These are phyloP conservation scores for Hirundo rustica DNA, from an alignment of 2,797 vertebrate species.

Conservation along the genomic window DNA sequence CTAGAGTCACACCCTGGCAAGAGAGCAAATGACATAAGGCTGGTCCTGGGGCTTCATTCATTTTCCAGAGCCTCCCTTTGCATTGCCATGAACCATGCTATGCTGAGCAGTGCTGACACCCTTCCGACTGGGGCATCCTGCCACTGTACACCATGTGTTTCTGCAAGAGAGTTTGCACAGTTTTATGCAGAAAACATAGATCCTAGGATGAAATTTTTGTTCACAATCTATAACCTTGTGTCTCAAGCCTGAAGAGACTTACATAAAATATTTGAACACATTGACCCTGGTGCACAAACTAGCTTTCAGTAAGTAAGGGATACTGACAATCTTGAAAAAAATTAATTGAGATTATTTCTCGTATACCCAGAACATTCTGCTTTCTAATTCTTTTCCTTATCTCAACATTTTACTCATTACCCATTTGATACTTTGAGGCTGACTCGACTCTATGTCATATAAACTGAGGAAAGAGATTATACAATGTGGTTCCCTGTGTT, in stretches of 20 bases:
- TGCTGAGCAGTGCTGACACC: not conserved
- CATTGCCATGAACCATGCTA: not conserved
- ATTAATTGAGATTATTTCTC: not conserved
- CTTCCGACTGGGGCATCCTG: not conserved
- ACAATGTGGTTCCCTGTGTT: not conserved
- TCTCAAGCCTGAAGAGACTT: not conserved
- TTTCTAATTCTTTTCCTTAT: not conserved
- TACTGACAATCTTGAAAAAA: not conserved
- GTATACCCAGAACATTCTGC: not conserved
- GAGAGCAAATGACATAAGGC: not conserved
- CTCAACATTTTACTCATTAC: not conserved
- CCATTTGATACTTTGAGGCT: not conserved
- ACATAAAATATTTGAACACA: not conserved
- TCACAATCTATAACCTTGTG: not conserved
- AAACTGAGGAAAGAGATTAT: conserved; percentile 44
- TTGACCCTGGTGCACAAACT: not conserved
- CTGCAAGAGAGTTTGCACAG: not conserved
- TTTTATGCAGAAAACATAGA: not conserved
- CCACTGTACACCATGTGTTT: not conserved
- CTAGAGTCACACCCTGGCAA: not conserved
- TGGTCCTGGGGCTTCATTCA: not conserved
- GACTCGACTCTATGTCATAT: not conserved
- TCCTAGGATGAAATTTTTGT: not conserved
- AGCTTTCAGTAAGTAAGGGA: not conserved
- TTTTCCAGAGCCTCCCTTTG: not conserved